Evolutionary conservation across 2,888 invertebrate genomes (phyloP).

Genomic region (Flabesymbios commensalis): DNA sequence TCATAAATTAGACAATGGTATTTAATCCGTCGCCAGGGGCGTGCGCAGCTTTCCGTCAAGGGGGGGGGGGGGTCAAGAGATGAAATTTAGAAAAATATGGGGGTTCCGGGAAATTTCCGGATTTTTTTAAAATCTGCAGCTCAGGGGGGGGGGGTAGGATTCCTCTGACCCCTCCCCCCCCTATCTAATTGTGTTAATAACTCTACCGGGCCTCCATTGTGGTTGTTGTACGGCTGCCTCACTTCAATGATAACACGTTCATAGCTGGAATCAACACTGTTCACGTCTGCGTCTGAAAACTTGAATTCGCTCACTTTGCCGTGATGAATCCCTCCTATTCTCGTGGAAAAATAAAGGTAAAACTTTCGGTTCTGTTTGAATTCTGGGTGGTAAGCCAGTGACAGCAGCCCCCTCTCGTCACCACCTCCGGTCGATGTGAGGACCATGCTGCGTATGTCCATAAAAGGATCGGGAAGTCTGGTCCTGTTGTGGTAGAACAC

Average conservation of each 20-base stretch:
- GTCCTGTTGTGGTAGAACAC: constrained; percentile 41
- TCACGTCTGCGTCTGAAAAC: constrained; percentile 35
- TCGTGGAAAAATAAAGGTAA: constrained; percentile 48
- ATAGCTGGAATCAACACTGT: constrained; percentile 37
- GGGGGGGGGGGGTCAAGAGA: too few relatives aligned
- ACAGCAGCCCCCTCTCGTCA: constrained; percentile 49
- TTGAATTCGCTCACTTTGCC: constrained; percentile 28
- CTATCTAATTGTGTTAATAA: too few relatives aligned
- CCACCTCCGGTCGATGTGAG: constrained; percentile 29
- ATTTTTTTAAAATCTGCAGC: too few relatives aligned
- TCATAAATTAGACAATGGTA: too few relatives aligned
- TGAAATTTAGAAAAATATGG: too few relatives aligned
- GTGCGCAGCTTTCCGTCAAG: too few relatives aligned
- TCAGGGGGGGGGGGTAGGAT: too few relatives aligned
- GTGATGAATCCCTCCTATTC: not conserved
- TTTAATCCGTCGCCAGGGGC: too few relatives aligned
- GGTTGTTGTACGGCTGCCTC: constrained; percentile 50
- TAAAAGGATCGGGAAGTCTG: constrained; percentile 38
- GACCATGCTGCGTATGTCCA: constrained; percentile 39
- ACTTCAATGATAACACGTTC: constrained; percentile 48
- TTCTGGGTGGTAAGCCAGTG: constrained; percentile 50
- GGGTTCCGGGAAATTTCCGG: too few relatives aligned
- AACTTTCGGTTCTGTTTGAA: constrained; percentile 47
- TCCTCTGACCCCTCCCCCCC: too few relatives aligned
- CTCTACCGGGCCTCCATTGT: constrained; percentile 59